These are phyloP conservation scores for Poecilia velifera DNA, from an alignment of 2,797 vertebrate species.

Conservation along the genomic window DNA sequence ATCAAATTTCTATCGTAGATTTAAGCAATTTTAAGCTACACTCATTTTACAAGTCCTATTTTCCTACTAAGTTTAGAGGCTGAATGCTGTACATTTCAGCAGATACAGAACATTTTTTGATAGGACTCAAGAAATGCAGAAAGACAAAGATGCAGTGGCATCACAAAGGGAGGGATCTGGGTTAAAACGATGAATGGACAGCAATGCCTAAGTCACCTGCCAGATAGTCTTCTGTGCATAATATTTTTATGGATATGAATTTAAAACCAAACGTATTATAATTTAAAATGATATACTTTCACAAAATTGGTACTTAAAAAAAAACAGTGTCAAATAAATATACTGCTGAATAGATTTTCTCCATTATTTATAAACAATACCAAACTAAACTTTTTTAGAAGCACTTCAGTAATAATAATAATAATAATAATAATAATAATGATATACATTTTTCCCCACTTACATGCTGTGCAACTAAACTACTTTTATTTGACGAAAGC, in stretches of 20 bases:
- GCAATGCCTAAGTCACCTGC: background rate
- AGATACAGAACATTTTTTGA: background rate
- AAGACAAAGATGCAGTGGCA: background rate
- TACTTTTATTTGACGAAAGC: background rate
- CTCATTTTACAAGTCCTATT: background rate
- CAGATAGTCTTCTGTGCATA: background rate
- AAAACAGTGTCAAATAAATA: background rate
- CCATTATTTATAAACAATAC: background rate
- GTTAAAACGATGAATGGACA: background rate
- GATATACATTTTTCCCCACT: background rate
- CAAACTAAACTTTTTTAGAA: background rate
- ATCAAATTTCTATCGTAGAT: slow-evolving; percentile 7
- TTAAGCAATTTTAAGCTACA: background rate
- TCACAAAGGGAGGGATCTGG: background rate
- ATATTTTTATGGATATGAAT: background rate
- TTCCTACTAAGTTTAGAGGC: background rate
- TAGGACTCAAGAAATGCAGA: background rate
- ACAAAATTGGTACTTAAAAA: background rate
- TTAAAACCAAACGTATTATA: background rate
- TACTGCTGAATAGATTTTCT: background rate
- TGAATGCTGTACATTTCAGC: background rate
- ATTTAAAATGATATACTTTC: background rate
- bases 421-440: background rate
- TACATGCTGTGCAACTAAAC: background rate
- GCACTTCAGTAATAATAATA: background rate